These are phyloP conservation scores for Xestia sexstrigata DNA, from an alignment of 2,888 invertebrate species.

Conservation along the genomic window DNA sequence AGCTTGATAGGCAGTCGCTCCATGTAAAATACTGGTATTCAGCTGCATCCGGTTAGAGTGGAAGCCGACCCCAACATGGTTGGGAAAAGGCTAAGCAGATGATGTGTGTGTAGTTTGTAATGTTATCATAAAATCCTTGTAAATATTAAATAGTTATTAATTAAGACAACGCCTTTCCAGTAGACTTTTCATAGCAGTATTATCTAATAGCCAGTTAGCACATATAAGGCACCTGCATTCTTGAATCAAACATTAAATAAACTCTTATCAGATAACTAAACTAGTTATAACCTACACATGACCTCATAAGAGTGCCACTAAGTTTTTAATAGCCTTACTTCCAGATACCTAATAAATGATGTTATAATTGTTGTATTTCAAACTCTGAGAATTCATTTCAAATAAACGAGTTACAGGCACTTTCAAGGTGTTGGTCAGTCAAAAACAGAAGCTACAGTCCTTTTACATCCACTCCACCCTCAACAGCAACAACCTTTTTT, in stretches of 20 bases:
- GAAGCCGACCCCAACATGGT: too few species aligned
- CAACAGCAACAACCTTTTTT: not conserved
- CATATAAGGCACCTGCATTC: constrained; percentile 9
- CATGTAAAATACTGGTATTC: too few species aligned
- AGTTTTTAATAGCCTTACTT: constrained; percentile 23
- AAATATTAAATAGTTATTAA: not conserved
- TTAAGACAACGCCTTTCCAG: not conserved
- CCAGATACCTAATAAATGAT: constrained; percentile 5
- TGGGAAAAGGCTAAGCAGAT: too few species aligned
- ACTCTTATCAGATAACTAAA: constrained; percentile 37
- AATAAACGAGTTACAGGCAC: not conserved
- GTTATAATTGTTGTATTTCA: not conserved
- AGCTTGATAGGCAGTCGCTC: too few species aligned
- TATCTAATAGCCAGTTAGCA: constrained; percentile 10
- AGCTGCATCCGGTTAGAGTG: too few species aligned
- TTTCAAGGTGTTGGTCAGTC: not conserved
- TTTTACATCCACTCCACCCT: not conserved
- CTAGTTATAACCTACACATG: constrained; percentile 30
- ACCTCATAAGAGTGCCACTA: constrained; percentile 25
- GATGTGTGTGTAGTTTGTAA: not conserved
- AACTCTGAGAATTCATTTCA: not conserved
- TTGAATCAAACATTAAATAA: constrained; percentile 40
- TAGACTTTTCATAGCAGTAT: not conserved
- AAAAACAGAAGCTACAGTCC: not conserved
- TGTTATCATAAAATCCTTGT: not conserved